Base-by-base conservation (phyloP, 2,113 vertebrate species). In the Scopus umbretta region DNA sequence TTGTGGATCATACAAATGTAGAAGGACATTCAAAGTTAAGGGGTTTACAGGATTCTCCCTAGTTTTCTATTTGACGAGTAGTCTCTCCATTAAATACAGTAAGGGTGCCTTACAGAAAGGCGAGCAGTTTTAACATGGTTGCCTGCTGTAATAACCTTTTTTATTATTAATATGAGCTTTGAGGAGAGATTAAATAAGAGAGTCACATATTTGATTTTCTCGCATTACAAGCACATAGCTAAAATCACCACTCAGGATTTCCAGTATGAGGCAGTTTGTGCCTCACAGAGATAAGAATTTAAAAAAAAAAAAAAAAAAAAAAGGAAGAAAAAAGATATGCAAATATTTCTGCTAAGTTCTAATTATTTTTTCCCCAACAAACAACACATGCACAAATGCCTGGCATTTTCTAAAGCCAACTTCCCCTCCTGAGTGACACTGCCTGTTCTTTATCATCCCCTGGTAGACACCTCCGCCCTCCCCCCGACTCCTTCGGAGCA, bases 121-220 rank as follows among this genome's bases (percentile, higher is more conserved):
- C 79, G 18, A 97, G 92, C 86, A 92, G 76, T 95, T 95, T 96
- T 88, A 96, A 94, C 87, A 96, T 96, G 93, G 96, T 95, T 92
- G 95, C 86, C 95, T 96, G 87, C 90, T 93, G 91, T 94, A 96
- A 94, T 94, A 94, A 97, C 93, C 96, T 95, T 90, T 96, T 96
- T 93, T 90, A 95, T 96, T 95, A 94, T 94, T 94, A 94, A 95
- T 95, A 95, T 3, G 6, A 93, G 96, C 94, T 93, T 95, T 96
- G 94, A 95, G 90, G 70, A 87, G 74, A 94, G 91, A 95, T 92
- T 95, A 97, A 95, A 94, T 93, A 79, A 88, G 30, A 90, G 81
- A 94, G 83, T 58, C 95, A 89, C 82, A 94, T 86, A 95, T 96
- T 96, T 94, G 91, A 96, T 96, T 93, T 95, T 49, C 90, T 68